Base-by-base conservation (phyloP, 2,797 vertebrate genomes). In the Telmatherina bonti region DNA sequence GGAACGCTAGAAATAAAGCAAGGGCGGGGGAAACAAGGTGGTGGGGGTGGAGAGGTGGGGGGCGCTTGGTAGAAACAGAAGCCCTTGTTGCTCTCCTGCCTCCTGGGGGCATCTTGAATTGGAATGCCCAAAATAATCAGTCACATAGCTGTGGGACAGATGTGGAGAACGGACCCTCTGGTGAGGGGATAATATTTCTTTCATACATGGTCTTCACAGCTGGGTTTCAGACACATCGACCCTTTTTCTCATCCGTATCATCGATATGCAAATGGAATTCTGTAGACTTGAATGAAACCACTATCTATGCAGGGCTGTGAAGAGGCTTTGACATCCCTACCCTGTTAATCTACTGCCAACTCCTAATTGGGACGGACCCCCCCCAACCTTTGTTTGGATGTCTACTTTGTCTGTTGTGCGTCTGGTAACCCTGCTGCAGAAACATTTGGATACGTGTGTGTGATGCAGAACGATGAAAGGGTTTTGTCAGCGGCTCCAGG, bases 91-190 rank as follows among this genome's bases (percentile, higher is more conserved):
- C 67, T 72, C 65, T 45, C 78, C 69, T 68, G 76, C 89, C 91
- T 90, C 91, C 92, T 86, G 93, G 91, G 89, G 84, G 79, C 84
- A 88, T 91, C 90, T 84, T 88, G 82, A 89, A 90, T 86, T 78
- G 81, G 82, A 86, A 87, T 89, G 82, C 83, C 90, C 77, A 89
- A 91, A 92, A 93, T 90, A 93, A 93, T 92, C 90, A 93, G 89
- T 89, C 85, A 83, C 85, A 87, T 85, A 88, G 84, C 88, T 85
- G 62, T 68, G 5, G 62, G 91, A 92, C 94, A 95, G 93, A 94
- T 94, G 94, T 93, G 92, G 79, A 81, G 72, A 78, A 74, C 66
- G 71, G 78, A 71, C 81, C 82, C 77, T 49, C 82, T 82, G 85
- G 78, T 75, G 65, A 72, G 36, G 66, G 68, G 70, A 92, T 92